Evolutionary conservation across 2,113 vertebrate genomes (phyloP).

Genomic region (Cryptomyrus ogoouensis): DNA sequence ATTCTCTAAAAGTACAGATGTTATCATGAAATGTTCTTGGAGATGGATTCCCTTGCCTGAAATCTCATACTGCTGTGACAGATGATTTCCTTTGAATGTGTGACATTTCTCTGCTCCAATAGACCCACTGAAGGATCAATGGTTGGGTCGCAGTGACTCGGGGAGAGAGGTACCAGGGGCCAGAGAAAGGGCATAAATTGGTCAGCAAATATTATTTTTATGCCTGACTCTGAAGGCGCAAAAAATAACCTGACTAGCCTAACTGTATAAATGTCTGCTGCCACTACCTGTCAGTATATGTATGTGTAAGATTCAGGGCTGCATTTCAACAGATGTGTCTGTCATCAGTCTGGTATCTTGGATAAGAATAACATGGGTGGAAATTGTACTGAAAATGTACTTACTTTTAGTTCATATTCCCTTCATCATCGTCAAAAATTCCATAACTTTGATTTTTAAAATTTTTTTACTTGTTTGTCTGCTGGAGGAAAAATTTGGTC

Average conservation of each 20-base stretch:
- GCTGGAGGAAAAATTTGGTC: not conserved
- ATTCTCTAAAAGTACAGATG: not conserved
- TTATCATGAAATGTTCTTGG: not conserved
- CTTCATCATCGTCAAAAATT: not conserved
- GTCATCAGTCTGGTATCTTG: not conserved
- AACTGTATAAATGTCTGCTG: not conserved
- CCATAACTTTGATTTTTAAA: not conserved
- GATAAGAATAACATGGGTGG: not conserved
- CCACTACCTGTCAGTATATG: not conserved
- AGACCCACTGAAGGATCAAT: not conserved
- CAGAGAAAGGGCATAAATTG: not conserved
- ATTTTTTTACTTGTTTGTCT: not conserved
- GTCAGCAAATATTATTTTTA: conserved; percentile 5
- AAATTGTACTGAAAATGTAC: not conserved
- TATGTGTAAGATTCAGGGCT: not conserved
- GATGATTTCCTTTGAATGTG: not conserved
- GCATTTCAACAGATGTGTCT: not conserved
- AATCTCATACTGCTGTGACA: not conserved
- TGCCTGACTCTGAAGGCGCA: not conserved
- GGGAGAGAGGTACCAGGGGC: not conserved
- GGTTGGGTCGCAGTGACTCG: not conserved
- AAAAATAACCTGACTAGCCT: not conserved
- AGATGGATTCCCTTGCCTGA: not conserved
- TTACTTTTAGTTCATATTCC: not conserved
- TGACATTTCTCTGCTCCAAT: not conserved